phyloP scores from a whole-genome alignment of 1,140 invertebrate genomes.

The Saxidomus purpurata region DNA sequence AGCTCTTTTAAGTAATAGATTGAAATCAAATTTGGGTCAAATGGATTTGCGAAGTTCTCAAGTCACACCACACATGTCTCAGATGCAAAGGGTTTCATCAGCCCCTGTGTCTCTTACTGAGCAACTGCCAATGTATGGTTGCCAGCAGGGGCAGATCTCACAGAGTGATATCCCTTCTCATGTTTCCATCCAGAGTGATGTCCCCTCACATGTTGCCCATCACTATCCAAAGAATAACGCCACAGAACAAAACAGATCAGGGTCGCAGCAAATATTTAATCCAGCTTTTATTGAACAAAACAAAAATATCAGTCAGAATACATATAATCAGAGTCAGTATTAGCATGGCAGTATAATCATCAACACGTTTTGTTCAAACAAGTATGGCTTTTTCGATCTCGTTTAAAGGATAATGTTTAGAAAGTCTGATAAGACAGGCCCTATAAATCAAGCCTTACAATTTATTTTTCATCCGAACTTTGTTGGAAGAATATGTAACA shows the following conservation, averaged over 20 bases:
- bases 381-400: too few species aligned
- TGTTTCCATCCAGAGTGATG: not conserved
- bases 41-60: not conserved
- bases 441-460: too few species aligned
- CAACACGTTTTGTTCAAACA: too few species aligned
- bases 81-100: not conserved
- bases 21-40: not conserved
- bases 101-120: not conserved
- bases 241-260: not conserved
- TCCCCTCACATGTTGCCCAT: conserved; percentile 38
- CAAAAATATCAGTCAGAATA: not conserved
- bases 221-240: conserved; percentile 15
- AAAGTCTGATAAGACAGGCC: too few species aligned
- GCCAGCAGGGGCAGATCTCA: not conserved
- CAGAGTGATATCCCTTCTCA: too few species aligned
- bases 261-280: not conserved
- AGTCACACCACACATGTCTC: not conserved
- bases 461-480: too few species aligned
- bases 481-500: too few species aligned
- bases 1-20: not conserved
- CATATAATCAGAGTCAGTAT: conserved; percentile 22
- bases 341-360: too few species aligned
- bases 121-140: not conserved
- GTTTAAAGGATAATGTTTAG: too few species aligned
- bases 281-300: conserved; percentile 13